phyloP scores from a whole-genome alignment of 2,797 vertebrate species.

The Xiphophorus birchmanni region DNA sequence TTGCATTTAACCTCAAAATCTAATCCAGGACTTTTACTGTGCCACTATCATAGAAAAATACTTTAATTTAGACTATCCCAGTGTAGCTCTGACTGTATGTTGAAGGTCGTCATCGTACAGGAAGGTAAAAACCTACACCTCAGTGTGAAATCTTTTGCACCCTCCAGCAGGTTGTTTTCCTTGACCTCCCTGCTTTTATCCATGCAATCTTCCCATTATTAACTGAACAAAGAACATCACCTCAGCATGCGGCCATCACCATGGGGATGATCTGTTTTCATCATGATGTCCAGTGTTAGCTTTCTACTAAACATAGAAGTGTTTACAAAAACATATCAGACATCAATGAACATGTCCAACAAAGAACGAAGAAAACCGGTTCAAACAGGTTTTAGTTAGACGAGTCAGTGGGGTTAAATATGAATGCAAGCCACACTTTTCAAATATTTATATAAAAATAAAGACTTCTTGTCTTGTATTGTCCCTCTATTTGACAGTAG shows the following conservation, averaged over 20 bases:
- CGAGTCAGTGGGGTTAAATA: not conserved
- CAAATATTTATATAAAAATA: not conserved
- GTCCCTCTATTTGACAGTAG: not conserved
- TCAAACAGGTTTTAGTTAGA: not conserved
- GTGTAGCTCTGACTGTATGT: not conserved
- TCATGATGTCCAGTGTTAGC: not conserved
- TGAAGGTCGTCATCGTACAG: not conserved
- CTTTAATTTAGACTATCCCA: not conserved
- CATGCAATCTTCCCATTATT: not conserved
- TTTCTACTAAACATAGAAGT: not conserved
- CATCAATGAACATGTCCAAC: no score
- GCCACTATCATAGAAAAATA: not conserved
- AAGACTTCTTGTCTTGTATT: not conserved
- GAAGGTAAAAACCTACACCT: not conserved
- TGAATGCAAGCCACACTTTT: not conserved
- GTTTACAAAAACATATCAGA: no score
- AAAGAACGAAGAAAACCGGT: not conserved
- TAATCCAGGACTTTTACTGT: not conserved
- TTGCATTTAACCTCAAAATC: not conserved
- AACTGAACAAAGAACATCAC: not conserved
- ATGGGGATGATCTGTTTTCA: not conserved
- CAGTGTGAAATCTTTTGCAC: not conserved
- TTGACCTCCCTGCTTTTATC: not conserved
- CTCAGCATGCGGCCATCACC: not conserved
- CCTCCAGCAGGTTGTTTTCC: not conserved